Evolutionary conservation across 2,113 vertebrate species (phyloP).

Genomic region (Oreochromis spilurus): DNA sequence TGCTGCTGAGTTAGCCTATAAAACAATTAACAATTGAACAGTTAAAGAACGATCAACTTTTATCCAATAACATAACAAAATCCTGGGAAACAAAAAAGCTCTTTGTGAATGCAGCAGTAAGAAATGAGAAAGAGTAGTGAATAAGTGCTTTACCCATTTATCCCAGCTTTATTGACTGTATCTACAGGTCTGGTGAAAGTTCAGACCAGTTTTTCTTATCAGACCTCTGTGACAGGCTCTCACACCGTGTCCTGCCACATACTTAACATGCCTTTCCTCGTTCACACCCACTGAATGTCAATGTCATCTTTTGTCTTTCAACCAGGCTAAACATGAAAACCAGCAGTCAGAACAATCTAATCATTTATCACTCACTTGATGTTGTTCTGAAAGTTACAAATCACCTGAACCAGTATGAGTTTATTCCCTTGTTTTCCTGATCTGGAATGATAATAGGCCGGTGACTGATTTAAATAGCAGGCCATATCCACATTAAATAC

Average conservation of each 20-base stretch:
- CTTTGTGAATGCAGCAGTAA: background rate
- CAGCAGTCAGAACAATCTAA: background rate
- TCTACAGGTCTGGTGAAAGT: background rate
- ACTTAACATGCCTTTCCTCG: conserved; percentile 40
- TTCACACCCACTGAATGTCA: conserved; percentile 14
- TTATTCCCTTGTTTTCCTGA: background rate
- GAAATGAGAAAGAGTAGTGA: background rate
- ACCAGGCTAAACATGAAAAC: background rate
- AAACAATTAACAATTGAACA: background rate
- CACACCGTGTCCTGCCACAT: conserved; percentile 9
- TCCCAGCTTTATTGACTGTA: background rate
- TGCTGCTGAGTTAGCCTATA: background rate
- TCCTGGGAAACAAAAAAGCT: background rate
- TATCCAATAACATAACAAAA: background rate
- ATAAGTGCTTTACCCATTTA: background rate
- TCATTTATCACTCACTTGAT: background rate
- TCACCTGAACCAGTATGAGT: background rate
- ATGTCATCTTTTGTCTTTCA: background rate
- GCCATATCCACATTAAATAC: background rate
- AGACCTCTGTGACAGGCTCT: conserved; percentile 1
- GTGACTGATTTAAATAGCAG: background rate
- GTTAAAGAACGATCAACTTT: background rate
- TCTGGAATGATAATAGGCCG: background rate
- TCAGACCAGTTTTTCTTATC: background rate
- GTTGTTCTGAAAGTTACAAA: background rate